Evolutionary conservation across 37 sponge, comb jelly and placozoan genomes (phyloP), one percentile per base, ranked within the genome.

Genomic region (Crambe crambe): DNA sequence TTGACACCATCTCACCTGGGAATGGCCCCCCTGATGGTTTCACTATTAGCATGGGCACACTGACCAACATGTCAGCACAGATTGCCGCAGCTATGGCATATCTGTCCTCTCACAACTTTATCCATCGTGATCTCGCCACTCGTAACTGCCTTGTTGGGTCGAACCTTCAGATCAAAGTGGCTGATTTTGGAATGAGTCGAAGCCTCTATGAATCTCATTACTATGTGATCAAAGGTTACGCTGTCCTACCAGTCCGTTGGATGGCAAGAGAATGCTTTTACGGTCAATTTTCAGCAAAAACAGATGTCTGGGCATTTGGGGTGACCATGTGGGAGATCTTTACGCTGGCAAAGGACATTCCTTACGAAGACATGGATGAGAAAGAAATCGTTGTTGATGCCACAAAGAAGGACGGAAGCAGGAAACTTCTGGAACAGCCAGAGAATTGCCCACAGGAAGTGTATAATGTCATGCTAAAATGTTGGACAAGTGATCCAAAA

Each of bases 131-230:
- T 47, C 51, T 47, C 12, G 51, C 51, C 51, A 47, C 51, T 15
- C 51, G 12, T 12, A 47, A 47, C 51, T 47, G 51, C 51, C 51
- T 47, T 47, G 51, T 47, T 6, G 51, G 51, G 12, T 12, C 6
- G 12, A 12, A 47, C 12, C 12, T 15, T 12, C 51, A 47, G 51
- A 47, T 93, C 56, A 94, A 94, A 68, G 80, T 94, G 15, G 87
- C 94, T 17, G 94, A 94, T 68, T 94, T 94, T 79, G 94, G 94
- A 23, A 94, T 89, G 90, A 89, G 90, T 42, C 76, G 81, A 36
- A 89, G 75, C 34, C 78, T 89, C 37, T 94, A 94, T 69, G 47
- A 43, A 54, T 72, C 81, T 42, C 51, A 84, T 67, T 94, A 94
- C 74, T 89, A 84, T 58, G 35, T 38, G 27, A 34, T 89, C 41